Conservation (phyloP, 2,888 invertebrate genomes). For the Leptodirus hochenwartii region DNA sequence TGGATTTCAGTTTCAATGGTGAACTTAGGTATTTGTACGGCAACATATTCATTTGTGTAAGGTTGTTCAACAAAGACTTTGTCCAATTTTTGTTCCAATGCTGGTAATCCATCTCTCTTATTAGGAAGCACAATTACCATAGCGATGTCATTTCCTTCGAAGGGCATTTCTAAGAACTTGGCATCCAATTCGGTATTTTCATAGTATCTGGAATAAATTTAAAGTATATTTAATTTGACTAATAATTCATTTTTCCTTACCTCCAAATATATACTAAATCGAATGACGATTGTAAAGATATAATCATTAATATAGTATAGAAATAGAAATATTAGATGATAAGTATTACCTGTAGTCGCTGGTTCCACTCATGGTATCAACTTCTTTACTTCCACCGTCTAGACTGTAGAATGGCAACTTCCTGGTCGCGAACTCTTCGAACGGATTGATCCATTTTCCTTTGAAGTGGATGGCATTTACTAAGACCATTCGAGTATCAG, state of each 20-base stretch:
- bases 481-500: slow-evolving; percentile 17
- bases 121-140: slow-evolving; percentile 15
- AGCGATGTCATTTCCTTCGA: slow-evolving; percentile 12
- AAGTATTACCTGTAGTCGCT: no score
- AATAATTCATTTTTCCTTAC: no score
- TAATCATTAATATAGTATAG: no score
- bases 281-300: no score
- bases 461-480: slow-evolving; percentile 24
- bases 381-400: slow-evolving; percentile 14
- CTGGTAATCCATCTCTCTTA: slow-evolving; percentile 10
- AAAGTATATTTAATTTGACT: no score
- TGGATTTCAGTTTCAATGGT: slow-evolving; percentile 20
- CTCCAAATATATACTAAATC: no score
- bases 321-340: no score
- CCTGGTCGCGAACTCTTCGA: slow-evolving; percentile 12
- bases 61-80: slow-evolving; percentile 10
- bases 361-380: slow-evolving; percentile 19
- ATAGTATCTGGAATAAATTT: slow-evolving; percentile 17
- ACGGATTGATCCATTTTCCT: slow-evolving; percentile 11
- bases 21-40: slow-evolving; percentile 14
- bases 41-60: slow-evolving; percentile 9
- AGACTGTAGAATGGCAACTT: slow-evolving; percentile 16
- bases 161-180: slow-evolving; percentile 20
- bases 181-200: slow-evolving; percentile 17
- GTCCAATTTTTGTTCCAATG: slow-evolving; percentile 11